Conservation (phyloP, 2,797 vertebrate species). For the Uromys caudimaculatus region DNA sequence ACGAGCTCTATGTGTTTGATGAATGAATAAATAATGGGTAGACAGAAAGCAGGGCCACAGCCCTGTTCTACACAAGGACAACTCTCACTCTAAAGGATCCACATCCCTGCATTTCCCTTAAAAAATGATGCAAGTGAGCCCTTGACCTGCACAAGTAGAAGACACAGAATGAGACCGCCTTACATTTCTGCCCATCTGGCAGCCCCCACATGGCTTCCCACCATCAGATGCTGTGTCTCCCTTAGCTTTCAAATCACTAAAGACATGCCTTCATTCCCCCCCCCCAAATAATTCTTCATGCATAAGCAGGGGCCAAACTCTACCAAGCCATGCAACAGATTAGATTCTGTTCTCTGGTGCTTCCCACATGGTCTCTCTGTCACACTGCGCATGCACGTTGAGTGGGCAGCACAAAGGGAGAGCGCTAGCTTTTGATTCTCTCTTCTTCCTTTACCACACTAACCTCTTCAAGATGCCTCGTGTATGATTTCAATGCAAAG, state of each 20-base stretch:
- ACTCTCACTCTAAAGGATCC: neutral
- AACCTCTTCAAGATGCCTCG: neutral
- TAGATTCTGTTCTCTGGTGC: neutral
- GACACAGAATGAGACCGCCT: neutral
- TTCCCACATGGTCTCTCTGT: neutral
- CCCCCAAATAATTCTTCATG: neutral
- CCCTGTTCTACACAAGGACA: neutral
- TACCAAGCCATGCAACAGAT: too few species aligned
- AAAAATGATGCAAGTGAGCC: neutral
- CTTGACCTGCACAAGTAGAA: neutral
- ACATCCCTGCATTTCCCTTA: too few species aligned
- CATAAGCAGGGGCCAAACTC: neutral
- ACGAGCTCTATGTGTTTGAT: neutral
- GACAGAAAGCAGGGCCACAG: neutral
- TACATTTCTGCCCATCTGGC: neutral
- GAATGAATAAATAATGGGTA: too few species aligned
- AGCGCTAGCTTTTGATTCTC: neutral
- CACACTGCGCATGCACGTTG: neutral
- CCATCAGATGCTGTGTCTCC: rapidly evolving
- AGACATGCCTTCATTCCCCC: neutral
- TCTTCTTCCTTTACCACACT: neutral
- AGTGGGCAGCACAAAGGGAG: too few species aligned
- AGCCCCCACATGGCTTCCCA: neutral
- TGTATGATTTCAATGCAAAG: slow-evolving; percentile 34
- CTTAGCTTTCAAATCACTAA: neutral